Base-by-base conservation (phyloP, 1,140 invertebrate genomes). In the Diorhabda elongata region DNA sequence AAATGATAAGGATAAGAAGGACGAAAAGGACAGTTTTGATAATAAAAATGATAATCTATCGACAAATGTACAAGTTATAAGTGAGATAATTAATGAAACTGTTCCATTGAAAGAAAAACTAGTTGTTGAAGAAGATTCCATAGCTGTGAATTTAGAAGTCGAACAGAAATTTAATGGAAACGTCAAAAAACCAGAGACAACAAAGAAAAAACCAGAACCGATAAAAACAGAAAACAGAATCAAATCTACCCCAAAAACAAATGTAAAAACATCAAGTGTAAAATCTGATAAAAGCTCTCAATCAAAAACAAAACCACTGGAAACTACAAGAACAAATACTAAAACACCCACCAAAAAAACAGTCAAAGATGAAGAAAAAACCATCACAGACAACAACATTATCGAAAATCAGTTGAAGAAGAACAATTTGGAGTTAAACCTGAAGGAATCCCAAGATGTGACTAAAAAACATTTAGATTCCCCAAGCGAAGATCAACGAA, bases 401-500 rank as follows among this genome's bases (percentile, higher is more conserved):
- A 8, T 0, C 3, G 4, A n/a, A 52, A 52, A n/a, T n/a, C 2
- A 52, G n/a, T 52, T n/a, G 3, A 52, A 52, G 47, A 52, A 52
- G 47, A 52, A 8, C 6, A 52, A 52, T 52, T 52, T 3, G 47
- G 6, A 8, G 47, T 64, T 7, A 68, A 72, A 58, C 59, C 59
- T 63, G 43, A 69, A 5, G 69, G 63, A 8, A 69, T 66, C 43
- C 59, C n/a, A 9, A 2, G 44, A 44, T 7, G 8, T 11, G 43
- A 11, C 11, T 2, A 52, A 66, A 3, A 70, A 72, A 68, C 75
- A 74, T 52, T 67, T 81, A 5, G 77, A 80, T 71, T 80, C 79
- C 7, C 79, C 79, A 3, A 80, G 78, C 70, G 78, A 81, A 69
- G 79, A 81, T 72, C 79, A 79, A 66, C 76, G 74, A 72, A 81